Conservation (phyloP, 2,113 vertebrate species). For the Lepus americanus region DNA sequence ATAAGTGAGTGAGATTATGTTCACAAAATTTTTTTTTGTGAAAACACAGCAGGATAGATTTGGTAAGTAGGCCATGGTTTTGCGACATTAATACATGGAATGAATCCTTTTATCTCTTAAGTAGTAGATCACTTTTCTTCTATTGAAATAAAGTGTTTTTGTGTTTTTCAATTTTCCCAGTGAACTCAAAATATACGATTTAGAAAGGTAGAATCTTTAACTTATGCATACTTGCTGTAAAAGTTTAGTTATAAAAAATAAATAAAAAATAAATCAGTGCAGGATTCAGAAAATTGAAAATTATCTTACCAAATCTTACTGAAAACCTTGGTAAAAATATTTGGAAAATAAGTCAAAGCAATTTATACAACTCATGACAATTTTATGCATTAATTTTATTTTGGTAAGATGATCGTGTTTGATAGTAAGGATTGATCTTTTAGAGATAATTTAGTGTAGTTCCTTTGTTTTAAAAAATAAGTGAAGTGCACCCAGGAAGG, state of each 20-base stretch:
- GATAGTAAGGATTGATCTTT: neutral
- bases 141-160: neutral
- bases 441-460: neutral
- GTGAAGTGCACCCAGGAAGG: neutral
- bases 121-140: neutral
- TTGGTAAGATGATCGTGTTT: slow-evolving; percentile 16
- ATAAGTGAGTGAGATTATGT: neutral
- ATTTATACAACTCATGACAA: neutral
- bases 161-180: neutral
- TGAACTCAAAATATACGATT: neutral
- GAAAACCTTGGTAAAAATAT: neutral
- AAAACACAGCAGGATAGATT: neutral
- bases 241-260: neutral
- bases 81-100: neutral
- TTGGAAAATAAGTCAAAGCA: neutral
- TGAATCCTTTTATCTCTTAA: neutral
- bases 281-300: neutral
- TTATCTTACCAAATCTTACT: neutral
- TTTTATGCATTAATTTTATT: neutral
- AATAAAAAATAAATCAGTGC: neutral
- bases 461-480: neutral
- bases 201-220: neutral
- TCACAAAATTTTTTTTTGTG: neutral
- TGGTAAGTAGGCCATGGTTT: neutral
- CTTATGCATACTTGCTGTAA: neutral